These are phyloP conservation scores for Drosophila lowei DNA, from an alignment of 1,140 invertebrate genomes.

Conservation along the genomic window DNA sequence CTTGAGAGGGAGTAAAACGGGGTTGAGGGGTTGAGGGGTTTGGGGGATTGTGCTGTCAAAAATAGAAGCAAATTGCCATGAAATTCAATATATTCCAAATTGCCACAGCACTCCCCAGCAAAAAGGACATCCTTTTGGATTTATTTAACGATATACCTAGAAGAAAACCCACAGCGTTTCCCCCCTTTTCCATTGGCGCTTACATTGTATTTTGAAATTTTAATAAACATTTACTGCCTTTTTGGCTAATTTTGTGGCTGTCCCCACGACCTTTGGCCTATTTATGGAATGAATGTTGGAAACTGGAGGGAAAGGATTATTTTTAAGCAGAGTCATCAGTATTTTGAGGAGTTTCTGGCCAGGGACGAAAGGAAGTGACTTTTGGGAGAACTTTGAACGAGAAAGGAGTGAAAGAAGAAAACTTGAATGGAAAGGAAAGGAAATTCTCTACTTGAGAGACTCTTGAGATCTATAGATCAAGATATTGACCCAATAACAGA, in stretches of 20 bases:
- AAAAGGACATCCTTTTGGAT: no score
- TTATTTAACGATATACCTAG: no score
- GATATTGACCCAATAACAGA: no score
- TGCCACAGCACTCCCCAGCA: not conserved
- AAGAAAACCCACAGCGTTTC: no score
- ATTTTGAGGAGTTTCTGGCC: not conserved
- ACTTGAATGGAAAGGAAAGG: no score
- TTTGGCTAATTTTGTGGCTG: slow-evolving; percentile 31
- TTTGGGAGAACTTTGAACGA: no score
- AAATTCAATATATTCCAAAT: slow-evolving; percentile 53
- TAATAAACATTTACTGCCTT: slow-evolving; percentile 30
- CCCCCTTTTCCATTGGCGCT: slow-evolving; percentile 7
- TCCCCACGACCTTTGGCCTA: not conserved
- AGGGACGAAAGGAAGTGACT: no score
- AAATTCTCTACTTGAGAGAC: no score
- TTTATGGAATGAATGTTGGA: slow-evolving; percentile 16
- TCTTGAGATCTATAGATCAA: no score
- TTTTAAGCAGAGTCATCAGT: slow-evolving; percentile 27
- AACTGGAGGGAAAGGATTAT: slow-evolving; percentile 10
- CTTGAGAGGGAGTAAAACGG: no score
- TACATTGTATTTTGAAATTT: slow-evolving; percentile 39
- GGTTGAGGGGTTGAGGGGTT: no score
- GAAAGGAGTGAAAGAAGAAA: no score
- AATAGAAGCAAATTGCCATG: slow-evolving; percentile 41
- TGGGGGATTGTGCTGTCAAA: slow-evolving; percentile 16